Base-by-base conservation (phyloP, 1,140 invertebrate genomes). In the Pentalonia nigronervosa region DNA sequence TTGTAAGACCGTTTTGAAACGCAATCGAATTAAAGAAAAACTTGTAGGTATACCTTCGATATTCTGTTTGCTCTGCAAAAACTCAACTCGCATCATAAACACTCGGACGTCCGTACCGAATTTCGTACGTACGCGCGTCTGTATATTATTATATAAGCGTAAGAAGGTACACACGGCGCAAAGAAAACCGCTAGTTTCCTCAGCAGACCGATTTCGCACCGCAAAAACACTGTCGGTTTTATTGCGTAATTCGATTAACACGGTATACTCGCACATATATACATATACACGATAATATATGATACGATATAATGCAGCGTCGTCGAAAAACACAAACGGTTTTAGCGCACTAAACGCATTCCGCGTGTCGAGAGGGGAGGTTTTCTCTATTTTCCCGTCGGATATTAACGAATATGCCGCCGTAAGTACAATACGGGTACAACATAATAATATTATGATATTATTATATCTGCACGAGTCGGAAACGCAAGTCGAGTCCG, bases 401-500 rank as follows among this genome's bases (percentile, higher is more conserved):
- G 11, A 30, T 67, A 67, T n/a, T 67, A 14, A n/a, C 30, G n/a
- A n/a, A 67, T n/a, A 17, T 11, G 17, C 21, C 21, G 50, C 6
- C 6, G 7, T 6, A 21, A 20, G 50, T 21, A 53, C 20, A 21
- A 14, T 53, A 50, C 6, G 1, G 20, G 7, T 21, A 53, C 50
- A 21, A 76, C n/a, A 76, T 17, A 11, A 67, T n/a, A 60, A 30
- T 60, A 56, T 25, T 25, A 53, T 20, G 50, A 41, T 23, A 67
- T n/a, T 41, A 41, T 41, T 41, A 41, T 41, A 41, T 76, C 60
- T n/a, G n/a, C n/a, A 17, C n/a, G 41, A 41, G 30, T 76, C n/a
- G n/a, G 14, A 76, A 76, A 76, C 60, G 60, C n/a, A 76, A 76
- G 60, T 76, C 60, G 60, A 76, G 60, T 76, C 60, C 60, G n/a